Evolutionary conservation across 2,113 vertebrate species (phyloP), one percentile per base, ranked within the genome.

Genomic region (Tauraco erythrolophus): DNA sequence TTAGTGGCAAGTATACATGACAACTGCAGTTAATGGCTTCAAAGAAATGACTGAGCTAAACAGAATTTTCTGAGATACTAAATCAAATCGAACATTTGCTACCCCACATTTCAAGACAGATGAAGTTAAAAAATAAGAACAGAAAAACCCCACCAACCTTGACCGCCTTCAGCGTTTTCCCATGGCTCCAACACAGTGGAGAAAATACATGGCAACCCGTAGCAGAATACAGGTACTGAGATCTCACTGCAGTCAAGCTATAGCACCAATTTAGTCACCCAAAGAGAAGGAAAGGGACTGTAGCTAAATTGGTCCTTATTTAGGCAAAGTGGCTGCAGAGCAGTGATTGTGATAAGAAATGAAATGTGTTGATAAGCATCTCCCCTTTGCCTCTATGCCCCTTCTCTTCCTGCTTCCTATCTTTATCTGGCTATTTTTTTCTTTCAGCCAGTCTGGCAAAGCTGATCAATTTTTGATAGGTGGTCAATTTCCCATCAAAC

Each of bases 11-110:
- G 31, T 33, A 66, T 31, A 46, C 60, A 53, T 30, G 86, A 83
- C 80, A 84, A 16, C 50, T 5, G 0, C 8, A 19, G 77, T 89
- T 94, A 96, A 95, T 53, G 77, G 68, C 76, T 66, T 21, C 31
- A 95, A 85, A 96, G 87, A 89, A 95, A 94, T 30, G 69, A 84
- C 88, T 75, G 91, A 94, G 68, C 57, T 85, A 82, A 88, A 91
- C 84, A 82, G 51, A 68, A 78, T 84, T 82, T 58, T 62, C 31
- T 43, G 18, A 69, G 80, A 33, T 78, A 48, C 57, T 96, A 92
- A 72, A 53, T 97, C 95, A 90, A 88, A 69, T 17, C 3, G 1
- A 76, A 53, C 33, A 23, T 54, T 79, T 61, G 39, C 45, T 33
- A 19, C 60, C 24, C 6, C 46, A 25, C 2, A 7, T 65, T 92